Evolutionary conservation across 2,797 vertebrate species (phyloP), one percentile per base, ranked within the genome.

Genomic region (Brotogeris chrysoptera): DNA sequence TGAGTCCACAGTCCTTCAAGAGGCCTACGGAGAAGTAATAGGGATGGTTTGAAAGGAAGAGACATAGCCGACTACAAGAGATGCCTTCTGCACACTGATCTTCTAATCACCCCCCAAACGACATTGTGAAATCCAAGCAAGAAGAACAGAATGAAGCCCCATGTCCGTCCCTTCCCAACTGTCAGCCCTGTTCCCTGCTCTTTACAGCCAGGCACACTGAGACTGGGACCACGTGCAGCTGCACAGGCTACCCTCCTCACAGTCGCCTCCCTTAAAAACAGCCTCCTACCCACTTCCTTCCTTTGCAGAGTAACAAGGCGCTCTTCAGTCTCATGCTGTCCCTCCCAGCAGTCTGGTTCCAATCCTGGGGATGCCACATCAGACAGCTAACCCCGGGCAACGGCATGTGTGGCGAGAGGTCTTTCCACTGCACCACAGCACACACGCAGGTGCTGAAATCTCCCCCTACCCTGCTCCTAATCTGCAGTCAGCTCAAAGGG

Each of bases 381-480:
- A 96, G 96, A 95, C 86, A 88, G 90, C 93, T 81, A 80, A 55
- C 80, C 76, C 74, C 23, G 8, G 96, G 93, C 93, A 94, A 90
- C 1, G 6, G 88, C 79, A 25, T 49, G 80, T 80, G 95, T 49
- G 92, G 95, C 86, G 85, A 92, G 76, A 87, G 90, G 95, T 95
- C 88, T 90, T 94, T 88, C 95, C 5, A 46, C 93, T 89, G 80
- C 63, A 86, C 60, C 11, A 4, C 78, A 90, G 90, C 88, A 94
- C 94, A 80, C 68, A 86, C 4, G 13, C 71, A 94, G 96, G 92
- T 95, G 94, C 91, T 73, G 93, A 92, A 80, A 70, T 34, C 65
- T 69, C 8, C 41, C 50, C 34, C n/a, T 0, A 0, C 44, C 38
- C 93, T 34, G 85, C 25, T 32, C 91, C 92, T 94, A 91, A 95